phyloP scores from a whole-genome alignment of 2,888 invertebrate species.

The Diplazon laetatorius region DNA sequence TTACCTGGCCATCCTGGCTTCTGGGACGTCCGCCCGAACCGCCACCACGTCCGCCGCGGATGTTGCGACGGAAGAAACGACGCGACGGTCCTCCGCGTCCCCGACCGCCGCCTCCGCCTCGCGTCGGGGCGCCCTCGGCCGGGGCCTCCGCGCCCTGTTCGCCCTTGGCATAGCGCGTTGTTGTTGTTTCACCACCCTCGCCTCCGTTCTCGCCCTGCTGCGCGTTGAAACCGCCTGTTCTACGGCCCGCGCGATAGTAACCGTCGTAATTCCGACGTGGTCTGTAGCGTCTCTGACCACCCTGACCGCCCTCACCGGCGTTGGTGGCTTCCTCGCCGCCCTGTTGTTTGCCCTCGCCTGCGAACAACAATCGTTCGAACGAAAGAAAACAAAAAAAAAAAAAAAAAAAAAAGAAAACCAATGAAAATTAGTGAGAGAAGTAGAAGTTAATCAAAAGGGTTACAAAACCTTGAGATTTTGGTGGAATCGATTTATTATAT shows the following conservation, averaged over 20 bases:
- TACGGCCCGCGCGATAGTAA: slow-evolving; percentile 79
- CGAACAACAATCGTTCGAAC: slow-evolving; percentile 5
- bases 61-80: slow-evolving; percentile 90
- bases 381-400: too few species aligned
- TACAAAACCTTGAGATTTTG: too few species aligned
- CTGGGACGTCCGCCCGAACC: slow-evolving; percentile 83
- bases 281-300: slow-evolving; percentile 83
- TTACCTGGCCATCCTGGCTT: slow-evolving; percentile 83
- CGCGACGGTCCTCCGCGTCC: slow-evolving; percentile 83
- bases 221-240: slow-evolving; percentile 63
- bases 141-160: slow-evolving; percentile 74
- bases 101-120: slow-evolving; percentile 80
- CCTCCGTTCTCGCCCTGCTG: slow-evolving; percentile 81
- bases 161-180: slow-evolving; percentile 67
- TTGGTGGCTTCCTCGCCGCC: slow-evolving; percentile 76
- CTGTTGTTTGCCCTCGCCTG: slow-evolving; percentile 80
- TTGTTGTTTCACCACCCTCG: slow-evolving; percentile 76
- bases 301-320: slow-evolving; percentile 79
- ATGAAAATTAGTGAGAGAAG: background rate
- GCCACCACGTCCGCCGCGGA: slow-evolving; percentile 87
- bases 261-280: slow-evolving; percentile 83
- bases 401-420: too few species aligned
- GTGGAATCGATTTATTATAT: too few species aligned
- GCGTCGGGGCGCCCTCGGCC: slow-evolving; percentile 64
- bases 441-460: too few species aligned